phyloP scores from a whole-genome alignment of 2,888 invertebrate genomes.

The Osmoderma eremita region DNA sequence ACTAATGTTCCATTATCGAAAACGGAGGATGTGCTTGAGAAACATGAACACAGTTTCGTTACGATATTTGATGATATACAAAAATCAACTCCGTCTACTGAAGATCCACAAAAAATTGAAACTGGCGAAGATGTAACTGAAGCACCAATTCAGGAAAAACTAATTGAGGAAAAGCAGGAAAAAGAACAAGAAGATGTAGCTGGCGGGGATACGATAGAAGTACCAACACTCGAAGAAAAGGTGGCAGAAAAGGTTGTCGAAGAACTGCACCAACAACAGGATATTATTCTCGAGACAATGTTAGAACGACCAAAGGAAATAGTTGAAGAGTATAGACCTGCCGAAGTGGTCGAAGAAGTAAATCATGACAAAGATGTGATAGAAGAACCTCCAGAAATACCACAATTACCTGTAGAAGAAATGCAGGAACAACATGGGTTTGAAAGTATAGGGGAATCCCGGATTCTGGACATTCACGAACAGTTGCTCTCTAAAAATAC shows the following conservation, averaged over 20 bases:
- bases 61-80: background rate
- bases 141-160: background rate
- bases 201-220: background rate
- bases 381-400: background rate
- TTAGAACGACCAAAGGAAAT: background rate
- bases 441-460: background rate
- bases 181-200: background rate
- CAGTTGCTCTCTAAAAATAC: conserved; percentile 24
- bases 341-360: conserved; percentile 8
- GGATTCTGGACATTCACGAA: conserved; percentile 13
- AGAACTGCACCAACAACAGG: background rate
- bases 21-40: background rate
- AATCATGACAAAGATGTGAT: background rate
- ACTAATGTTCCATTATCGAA: no score
- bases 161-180: background rate
- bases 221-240: background rate
- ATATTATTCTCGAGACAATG: no score
- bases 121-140: background rate
- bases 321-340: conserved; percentile 25
- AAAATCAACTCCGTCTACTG: background rate
- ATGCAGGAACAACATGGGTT: background rate
- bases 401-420: background rate
- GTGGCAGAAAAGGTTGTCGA: background rate
- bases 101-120: background rate
- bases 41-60: conserved; percentile 13